Evolutionary conservation across 2,113 vertebrate genomes (phyloP), one percentile per base, ranked within the genome.

Genomic region (Cyprinodon tularosa): DNA sequence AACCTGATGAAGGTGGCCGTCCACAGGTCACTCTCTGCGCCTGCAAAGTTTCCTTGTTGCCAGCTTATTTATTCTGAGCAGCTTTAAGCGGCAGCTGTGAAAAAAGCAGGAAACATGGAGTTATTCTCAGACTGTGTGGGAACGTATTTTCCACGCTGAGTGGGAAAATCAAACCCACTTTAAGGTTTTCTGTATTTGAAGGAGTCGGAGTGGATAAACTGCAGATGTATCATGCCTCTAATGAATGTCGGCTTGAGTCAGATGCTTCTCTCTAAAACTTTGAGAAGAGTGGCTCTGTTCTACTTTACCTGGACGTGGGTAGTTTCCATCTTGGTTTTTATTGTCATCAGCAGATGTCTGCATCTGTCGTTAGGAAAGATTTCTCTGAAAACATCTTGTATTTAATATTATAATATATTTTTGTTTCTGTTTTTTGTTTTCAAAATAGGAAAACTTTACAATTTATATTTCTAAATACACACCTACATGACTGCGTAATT

Each of bases 1-100:
- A 90, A 20, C 87, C 77, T 72, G 14, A 80, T 36, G 11, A 78
- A 90, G 91, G 91, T 88, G 38, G n/a, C 4, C 47, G 71, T 91
- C 92, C 92, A 90, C 88, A 88, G 83, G 81, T 88, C 90, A 91
- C 93, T 88, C 78, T 82, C 86, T 50, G 81, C 77, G 90, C 88
- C 84, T 78, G 79, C 79, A 63, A 80, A 78, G 87, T 88, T 90
- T 91, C 91, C 81, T 82, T 66, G 83, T 80, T 90, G 90, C 92
- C 81, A 90, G 86, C 73, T 79, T 93, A 92, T 94, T 94, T 93
- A 93, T 91, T 91, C 92, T 93, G 89, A 88, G 67, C 78, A 76
- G 81, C 83, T 87, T 88, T 86, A 91, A 92, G 88, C 86, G 91
- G 86, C 75, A 89, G 81, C 88, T 86, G 84, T 84, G 90, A 89